Conservation (phyloP, 2,888 invertebrate genomes). For the Exephanes ischioxanthus region DNA sequence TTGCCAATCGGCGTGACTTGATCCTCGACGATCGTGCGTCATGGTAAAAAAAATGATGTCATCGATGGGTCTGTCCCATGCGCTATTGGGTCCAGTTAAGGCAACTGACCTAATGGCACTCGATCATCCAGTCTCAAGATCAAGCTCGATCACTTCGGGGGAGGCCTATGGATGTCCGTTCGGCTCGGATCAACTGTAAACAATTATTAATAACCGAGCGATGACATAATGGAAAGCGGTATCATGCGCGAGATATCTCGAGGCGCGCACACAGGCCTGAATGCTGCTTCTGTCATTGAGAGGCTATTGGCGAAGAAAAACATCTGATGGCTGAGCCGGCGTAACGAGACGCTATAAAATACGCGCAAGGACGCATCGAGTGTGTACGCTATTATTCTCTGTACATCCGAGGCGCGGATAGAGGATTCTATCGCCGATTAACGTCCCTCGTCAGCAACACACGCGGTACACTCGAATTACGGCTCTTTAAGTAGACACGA, state of each 20-base stretch:
- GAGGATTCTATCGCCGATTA: slow-evolving; percentile 29
- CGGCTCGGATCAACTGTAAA: not conserved
- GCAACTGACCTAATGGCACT: slow-evolving; percentile 49
- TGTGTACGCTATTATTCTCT: not conserved
- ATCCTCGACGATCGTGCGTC: slow-evolving; percentile 45
- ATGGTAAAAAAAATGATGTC: slow-evolving; percentile 35
- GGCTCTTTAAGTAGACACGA: slow-evolving; percentile 42
- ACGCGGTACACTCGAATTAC: slow-evolving; percentile 36
- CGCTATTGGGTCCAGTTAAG: slow-evolving; percentile 52
- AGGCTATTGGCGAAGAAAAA: slow-evolving; percentile 25
- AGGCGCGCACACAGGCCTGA: not conserved
- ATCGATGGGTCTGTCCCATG: slow-evolving; percentile 15
- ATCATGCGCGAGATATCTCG: slow-evolving; percentile 9
- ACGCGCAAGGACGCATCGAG: slow-evolving; percentile 37
- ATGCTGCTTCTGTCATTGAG: slow-evolving; percentile 17
- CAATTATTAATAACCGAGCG: slow-evolving; percentile 30
- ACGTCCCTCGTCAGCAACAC: slow-evolving; percentile 39
- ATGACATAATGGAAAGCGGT: slow-evolving; percentile 47
- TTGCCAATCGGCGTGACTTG: slow-evolving; percentile 43
- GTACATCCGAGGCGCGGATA: slow-evolving; percentile 20
- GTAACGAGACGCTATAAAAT: slow-evolving; percentile 53
- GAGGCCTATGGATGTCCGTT: slow-evolving; percentile 2
- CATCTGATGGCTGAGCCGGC: not conserved
- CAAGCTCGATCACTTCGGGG: slow-evolving; percentile 55
- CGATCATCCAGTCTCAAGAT: slow-evolving; percentile 51